Percentiles rank a stretch among this genome's conserved stretches.
These are phyloP conservation scores for Melanotaenia pygmaea DNA, from an alignment of 2,797 vertebrate genomes.

Conservation along the genomic window DNA sequence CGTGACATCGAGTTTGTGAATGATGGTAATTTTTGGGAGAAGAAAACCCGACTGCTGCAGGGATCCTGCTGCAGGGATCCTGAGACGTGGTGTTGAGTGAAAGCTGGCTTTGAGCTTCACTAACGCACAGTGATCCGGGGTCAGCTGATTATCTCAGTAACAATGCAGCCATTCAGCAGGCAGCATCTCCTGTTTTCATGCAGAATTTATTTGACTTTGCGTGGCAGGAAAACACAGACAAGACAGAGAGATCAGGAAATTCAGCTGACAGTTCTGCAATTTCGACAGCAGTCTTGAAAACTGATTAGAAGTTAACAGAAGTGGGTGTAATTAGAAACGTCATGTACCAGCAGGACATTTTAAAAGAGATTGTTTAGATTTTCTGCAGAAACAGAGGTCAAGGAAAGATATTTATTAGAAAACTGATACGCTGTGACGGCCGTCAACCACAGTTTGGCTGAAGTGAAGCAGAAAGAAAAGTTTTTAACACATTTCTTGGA, in stretches of 20 bases:
- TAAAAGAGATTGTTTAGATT: neutral
- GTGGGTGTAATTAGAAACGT: slow-evolving; percentile 9
- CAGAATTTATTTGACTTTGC: slow-evolving; percentile 10
- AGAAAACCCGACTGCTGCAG: slow-evolving; percentile 1
- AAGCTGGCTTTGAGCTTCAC: slow-evolving; percentile 22
- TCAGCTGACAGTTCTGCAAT: neutral
- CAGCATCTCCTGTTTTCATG: slow-evolving; percentile 13
- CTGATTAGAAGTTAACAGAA: no score
- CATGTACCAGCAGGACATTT: neutral
- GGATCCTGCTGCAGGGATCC: neutral
- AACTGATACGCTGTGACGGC: slow-evolving; percentile 4
- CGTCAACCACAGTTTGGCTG: slow-evolving; percentile 1
- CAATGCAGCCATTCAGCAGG: slow-evolving; percentile 36
- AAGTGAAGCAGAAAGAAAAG: slow-evolving; percentile 1
- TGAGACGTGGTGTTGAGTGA: slow-evolving; percentile 9
- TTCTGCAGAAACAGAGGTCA: slow-evolving; percentile 1
- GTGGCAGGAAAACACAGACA: neutral
- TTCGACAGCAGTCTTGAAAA: neutral
- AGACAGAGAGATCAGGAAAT: neutral
- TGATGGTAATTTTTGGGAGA: slow-evolving; percentile 13
- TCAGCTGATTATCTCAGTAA: slow-evolving; percentile 32
- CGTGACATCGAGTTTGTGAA: slow-evolving; percentile 12
- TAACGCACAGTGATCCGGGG: slow-evolving; percentile 1
- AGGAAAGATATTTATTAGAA: slow-evolving; percentile 9
- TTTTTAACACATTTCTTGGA: slow-evolving; percentile 26